phyloP scores from a whole-genome alignment of 2,888 invertebrate genomes.

The Ypsolopha sequella region DNA sequence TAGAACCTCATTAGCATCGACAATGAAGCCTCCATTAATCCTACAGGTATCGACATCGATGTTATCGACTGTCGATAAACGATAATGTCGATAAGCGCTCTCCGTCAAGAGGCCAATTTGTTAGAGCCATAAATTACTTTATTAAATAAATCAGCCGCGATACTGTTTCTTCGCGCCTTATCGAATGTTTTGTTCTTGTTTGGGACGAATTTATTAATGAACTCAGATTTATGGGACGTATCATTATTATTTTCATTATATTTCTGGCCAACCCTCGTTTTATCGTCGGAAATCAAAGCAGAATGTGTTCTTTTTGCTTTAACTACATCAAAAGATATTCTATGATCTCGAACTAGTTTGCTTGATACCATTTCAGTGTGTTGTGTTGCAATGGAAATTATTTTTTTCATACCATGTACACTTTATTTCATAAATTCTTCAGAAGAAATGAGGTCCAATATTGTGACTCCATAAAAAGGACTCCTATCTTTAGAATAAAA shows the following conservation, averaged over 20 bases:
- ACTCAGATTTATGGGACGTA: no score
- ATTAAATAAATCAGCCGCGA: slow-evolving; percentile 58
- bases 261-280: no score
- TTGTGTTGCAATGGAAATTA: not conserved
- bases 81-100: slow-evolving; percentile 54
- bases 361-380: not conserved
- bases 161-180: slow-evolving; percentile 3
- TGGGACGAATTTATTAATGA: no score
- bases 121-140: slow-evolving; percentile 63
- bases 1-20: slow-evolving; percentile 39
- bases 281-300: no score
- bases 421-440: not conserved
- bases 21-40: slow-evolving; percentile 52
- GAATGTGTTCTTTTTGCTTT: no score
- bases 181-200: not conserved
- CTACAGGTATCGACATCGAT: slow-evolving; percentile 39
- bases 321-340: no score
- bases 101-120: slow-evolving; percentile 60
- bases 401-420: not conserved
- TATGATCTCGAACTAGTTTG: no score
- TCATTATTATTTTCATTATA: no score
- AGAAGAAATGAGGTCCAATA: not conserved
- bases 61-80: slow-evolving; percentile 51
- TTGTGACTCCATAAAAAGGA: not conserved
- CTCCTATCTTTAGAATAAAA: not conserved